Base-by-base conservation (phyloP, 1,140 invertebrate genomes). In the Helicoverpa zea region DNA sequence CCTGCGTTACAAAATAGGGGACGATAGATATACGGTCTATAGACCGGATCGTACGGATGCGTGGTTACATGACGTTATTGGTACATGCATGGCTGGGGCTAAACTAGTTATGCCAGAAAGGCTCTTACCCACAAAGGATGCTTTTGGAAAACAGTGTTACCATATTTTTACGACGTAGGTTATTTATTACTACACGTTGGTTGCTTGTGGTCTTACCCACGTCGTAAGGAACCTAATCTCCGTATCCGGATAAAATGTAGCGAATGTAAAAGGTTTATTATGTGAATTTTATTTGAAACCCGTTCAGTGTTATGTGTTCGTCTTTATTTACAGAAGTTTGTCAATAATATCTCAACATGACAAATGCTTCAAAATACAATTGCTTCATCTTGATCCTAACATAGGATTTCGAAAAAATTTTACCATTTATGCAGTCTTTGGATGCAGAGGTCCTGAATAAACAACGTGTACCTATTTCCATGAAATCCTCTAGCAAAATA, bases 1-100 rank as follows among this genome's bases (percentile, higher is more conserved):
- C 7, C 61, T 14, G 23, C 14, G 61, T 43, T 43, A 43, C 61
- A 64, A 64, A 64, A 64, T 64, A 64, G 61, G 43, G 63, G 63
- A 16, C n/a, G 47, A n/a, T 35, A 66, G 43, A 43, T 29, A 59
- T n/a, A 66, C 63, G 63, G 43, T 66, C 63, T 35, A 66, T 18
- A 16, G 35, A 43, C 16, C 63, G 10, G 5, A 18, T 66, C 35
- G 43, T 35, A 66, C 10, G 63, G n/a, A 35, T 47, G 43, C 43
- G 3, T 47, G 35, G 43, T 66, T 47, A 43, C 63, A 47, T 66
- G 63, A 47, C n/a, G 63, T 11, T 35, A 66, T 47, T 18, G 7
- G 16, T 47, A 18, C 30, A 66, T 49, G 63, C 35, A n/a, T 66
- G 43, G 63, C 63, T 66, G n/a, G 63, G 16, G n/a, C n/a, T 49